Base-by-base conservation (phyloP, 2,888 invertebrate species). In the Drosophila yooni region DNA sequence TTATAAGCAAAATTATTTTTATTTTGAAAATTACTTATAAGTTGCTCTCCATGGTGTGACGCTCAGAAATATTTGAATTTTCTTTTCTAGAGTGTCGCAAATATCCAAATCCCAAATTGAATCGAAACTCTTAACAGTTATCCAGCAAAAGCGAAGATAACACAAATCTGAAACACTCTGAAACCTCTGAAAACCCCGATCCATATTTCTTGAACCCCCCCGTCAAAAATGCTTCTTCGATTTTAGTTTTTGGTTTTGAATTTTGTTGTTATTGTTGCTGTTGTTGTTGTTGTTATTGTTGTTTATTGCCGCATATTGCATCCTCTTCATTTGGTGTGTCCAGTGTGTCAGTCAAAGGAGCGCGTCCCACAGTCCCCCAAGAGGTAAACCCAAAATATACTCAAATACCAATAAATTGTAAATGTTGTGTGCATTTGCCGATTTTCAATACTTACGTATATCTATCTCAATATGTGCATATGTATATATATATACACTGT, bases 261-360 rank as follows among this genome's bases (percentile, higher is more conserved):
- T 84, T 85, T 76, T 87, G 72, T 77, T 85, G 69, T 76, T 83
- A 72, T 77, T 76, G 66, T 67, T 83, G 74, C 68, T 71, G 66
- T 73, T 64, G 75, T 73, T 83, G 67, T 54, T 79, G 68, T 78
- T 79, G 64, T 46, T 46, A 25, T 46, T 46, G 46, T 46, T 46
- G 46, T 25, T 46, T 83, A 61, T 56, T 71, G 64, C 71, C 63
- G 81, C 85, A 64, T 74, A 73, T 76, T 83, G 78, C 79, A 87
- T 89, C 84, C 88, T 89, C 89, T 86, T 86, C 72, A 82, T 76
- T 85, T 83, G 54, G 83, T 84, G 88, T 88, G 77, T 61, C 76
- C 80, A 76, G 68, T 72, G 74, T 81, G 79, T 81, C 86, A 86
- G 89, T 86, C 86, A 85, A 88, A 86, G 82, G 79, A 82, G 69